Conservation (phyloP, 2,888 invertebrate genomes). For the Drosophila gaucha region DNA sequence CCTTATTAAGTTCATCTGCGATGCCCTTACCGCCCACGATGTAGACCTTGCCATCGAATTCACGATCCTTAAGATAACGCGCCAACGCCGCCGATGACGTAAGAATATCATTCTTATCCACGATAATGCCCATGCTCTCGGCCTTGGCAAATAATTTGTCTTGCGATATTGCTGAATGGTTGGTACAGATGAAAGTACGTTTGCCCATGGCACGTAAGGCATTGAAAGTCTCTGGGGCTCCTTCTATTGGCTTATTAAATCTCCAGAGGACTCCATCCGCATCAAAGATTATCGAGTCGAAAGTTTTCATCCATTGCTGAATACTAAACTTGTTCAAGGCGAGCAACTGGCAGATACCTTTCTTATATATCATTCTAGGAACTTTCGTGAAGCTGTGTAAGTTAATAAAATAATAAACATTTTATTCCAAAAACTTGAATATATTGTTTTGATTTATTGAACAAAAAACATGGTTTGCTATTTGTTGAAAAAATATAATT, state of each 20-base stretch:
- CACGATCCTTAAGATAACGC: constrained; percentile 32
- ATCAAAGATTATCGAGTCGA: constrained; percentile 56
- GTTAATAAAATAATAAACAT: neutral
- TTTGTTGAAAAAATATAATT: neutral
- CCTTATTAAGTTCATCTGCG: constrained; percentile 42
- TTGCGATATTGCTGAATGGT: constrained; percentile 45
- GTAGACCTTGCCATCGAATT: constrained; percentile 49
- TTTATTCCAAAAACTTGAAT: neutral
- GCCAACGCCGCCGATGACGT: constrained; percentile 48
- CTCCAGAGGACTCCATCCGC: constrained; percentile 61
- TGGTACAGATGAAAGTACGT: constrained; percentile 54
- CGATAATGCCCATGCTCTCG: constrained; percentile 35
- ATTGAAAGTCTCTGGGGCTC: constrained; percentile 57
- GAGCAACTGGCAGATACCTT: constrained; percentile 51
- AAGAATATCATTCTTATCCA: constrained; percentile 40
- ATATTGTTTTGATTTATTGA: neutral
- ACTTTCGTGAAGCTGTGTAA: constrained; percentile 14
- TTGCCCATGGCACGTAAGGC: constrained; percentile 61
- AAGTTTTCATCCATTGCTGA: constrained; percentile 51
- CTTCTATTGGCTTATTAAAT: constrained; percentile 21
- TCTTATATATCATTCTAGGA: constrained; percentile 17
- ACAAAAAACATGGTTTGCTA: neutral
- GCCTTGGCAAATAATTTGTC: constrained; percentile 31
- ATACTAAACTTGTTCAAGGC: constrained; percentile 44
- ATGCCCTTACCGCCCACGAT: constrained; percentile 58